phyloP scores from a whole-genome alignment of 2,113 vertebrate genomes.

The Tylochromis polylepis region DNA sequence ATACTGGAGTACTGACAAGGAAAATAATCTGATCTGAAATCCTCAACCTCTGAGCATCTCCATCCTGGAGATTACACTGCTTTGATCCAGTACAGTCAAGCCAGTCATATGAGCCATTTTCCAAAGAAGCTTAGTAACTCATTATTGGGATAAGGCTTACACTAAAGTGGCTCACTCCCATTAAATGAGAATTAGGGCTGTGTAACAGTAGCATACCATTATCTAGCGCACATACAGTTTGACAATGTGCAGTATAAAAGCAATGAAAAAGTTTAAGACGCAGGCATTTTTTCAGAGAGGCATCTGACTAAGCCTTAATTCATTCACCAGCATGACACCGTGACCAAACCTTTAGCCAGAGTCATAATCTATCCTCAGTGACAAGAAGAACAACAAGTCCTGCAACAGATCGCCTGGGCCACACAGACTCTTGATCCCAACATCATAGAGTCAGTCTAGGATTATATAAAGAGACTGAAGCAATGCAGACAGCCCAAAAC shows the following conservation, averaged over 20 bases:
- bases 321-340: neutral
- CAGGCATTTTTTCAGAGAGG: neutral
- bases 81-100: conserved; percentile 70
- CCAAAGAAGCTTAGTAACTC: conserved; percentile 69
- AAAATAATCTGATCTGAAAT: conserved; percentile 52
- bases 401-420: neutral
- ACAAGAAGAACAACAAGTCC: neutral
- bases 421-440: neutral
- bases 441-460: neutral
- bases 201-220: conserved; percentile 15
- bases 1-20: neutral
- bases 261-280: neutral
- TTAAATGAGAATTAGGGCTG: conserved; percentile 52
- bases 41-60: conserved; percentile 60
- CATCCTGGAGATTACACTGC: conserved; percentile 58
- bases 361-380: neutral
- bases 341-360: neutral
- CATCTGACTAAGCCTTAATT: neutral
- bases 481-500: neutral
- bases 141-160: conserved; percentile 64
- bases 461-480: neutral
- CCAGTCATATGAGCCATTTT: conserved; percentile 65
- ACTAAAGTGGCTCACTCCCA: conserved; percentile 49
- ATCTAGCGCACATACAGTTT: neutral
- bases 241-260: neutral